These are phyloP conservation scores for Ips nitidus DNA, from an alignment of 1,140 invertebrate species.

Conservation along the genomic window DNA sequence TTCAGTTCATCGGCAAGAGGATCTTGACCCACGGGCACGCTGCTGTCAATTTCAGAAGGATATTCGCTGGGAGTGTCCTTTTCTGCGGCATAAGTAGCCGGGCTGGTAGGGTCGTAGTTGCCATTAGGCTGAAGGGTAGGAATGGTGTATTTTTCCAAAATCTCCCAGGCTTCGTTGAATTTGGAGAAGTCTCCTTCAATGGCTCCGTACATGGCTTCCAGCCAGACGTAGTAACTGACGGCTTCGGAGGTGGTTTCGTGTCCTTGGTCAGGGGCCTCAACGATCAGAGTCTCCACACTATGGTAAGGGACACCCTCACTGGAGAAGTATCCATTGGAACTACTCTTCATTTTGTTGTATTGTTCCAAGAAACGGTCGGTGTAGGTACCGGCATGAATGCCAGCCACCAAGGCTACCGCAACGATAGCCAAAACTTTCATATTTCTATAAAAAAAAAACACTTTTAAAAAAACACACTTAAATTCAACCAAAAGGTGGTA, in stretches of 20 bases:
- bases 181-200: slow-evolving; percentile 31
- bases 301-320: slow-evolving; percentile 36
- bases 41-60: slow-evolving; percentile 27
- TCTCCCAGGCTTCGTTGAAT: slow-evolving; percentile 35
- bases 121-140: slow-evolving; percentile 29
- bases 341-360: slow-evolving; percentile 36
- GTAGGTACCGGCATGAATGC: slow-evolving; percentile 29
- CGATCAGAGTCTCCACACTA: slow-evolving; percentile 35
- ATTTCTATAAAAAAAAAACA: not conserved
- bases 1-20: slow-evolving; percentile 30
- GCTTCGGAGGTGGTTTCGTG: slow-evolving; percentile 39
- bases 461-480: not conserved
- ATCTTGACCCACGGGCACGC: slow-evolving; percentile 29
- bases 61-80: slow-evolving; percentile 34
- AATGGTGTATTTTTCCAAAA: slow-evolving; percentile 35
- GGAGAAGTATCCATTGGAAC: slow-evolving; percentile 35
- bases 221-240: slow-evolving; percentile 37
- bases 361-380: slow-evolving; percentile 32
- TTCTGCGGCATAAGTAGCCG: slow-evolving; percentile 34
- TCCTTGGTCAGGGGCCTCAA: slow-evolving; percentile 36
- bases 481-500: not conserved
- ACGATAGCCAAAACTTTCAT: slow-evolving; percentile 25
- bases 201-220: slow-evolving; percentile 39
- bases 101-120: slow-evolving; percentile 24
- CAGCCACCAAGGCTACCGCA: slow-evolving; percentile 22